Base-by-base conservation (phyloP, 2,888 invertebrate species). In the Hanleya hanleyi region DNA sequence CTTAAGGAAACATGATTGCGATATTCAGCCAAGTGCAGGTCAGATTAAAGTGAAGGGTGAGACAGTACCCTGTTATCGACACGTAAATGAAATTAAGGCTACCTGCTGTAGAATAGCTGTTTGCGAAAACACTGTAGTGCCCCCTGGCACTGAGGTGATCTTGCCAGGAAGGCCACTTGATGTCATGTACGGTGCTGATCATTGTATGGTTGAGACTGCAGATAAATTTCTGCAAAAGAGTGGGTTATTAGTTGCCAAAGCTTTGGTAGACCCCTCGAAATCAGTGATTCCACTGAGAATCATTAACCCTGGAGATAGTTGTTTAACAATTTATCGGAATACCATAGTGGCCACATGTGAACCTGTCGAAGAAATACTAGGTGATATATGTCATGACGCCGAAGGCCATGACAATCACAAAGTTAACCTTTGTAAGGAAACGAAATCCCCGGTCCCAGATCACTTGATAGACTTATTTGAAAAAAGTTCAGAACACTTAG, bases 231-330 rank as follows among this genome's bases (percentile, higher is more conserved):
- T 57, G 18, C 18, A 18, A 22, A 4, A 57, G 4, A 18, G 26
- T 57, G 26, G 26, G 2, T 57, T 57, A 26, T 29, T 4, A 15
- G 57, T 38, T 57, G 57, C 57, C 2, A 72, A n/a, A 33, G n/a
- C 69, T 4, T 49, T 76, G 22, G 51, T 73, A 9, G 50, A 68
- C 51, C n/a, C 37, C 26, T 50, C 15, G 7, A 66, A 35, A 12
- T 69, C 57, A 1, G 12, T 15, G 12, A 33, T 76, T 29, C 73
- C 76, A 15, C 26, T 76, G 15, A 41, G 66, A 33, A 67, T 69
- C 18, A 0, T 35, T 70, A 26, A 73, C 70, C 61, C 51, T 66
- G 36, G 35, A 68, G 49, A 67, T 12, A 76, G 71, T 26, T 36
- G 69, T 22, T 57, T 64, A 33, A 71, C 71, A 4, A 22, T 35